phyloP scores from a whole-genome alignment of 2,797 vertebrate species.

The Paedocypris micromegethes region DNA sequence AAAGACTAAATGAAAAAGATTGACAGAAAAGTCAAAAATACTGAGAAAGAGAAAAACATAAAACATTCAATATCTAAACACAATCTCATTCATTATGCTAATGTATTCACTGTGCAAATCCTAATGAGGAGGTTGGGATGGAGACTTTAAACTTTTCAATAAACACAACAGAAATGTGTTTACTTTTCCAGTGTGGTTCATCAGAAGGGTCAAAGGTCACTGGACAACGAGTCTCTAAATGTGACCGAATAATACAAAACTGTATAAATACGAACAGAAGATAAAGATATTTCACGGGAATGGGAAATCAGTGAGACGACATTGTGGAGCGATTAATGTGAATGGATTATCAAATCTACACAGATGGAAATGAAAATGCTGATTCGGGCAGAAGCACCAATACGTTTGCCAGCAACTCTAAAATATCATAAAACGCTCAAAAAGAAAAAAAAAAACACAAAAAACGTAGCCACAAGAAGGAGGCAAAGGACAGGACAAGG shows the following conservation, averaged over 20 bases:
- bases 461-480: constrained; percentile 37
- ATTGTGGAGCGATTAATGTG: not conserved
- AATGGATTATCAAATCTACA: constrained; percentile 35
- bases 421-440: constrained; percentile 45
- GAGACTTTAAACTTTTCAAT: no score
- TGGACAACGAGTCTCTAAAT: not conserved
- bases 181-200: not conserved
- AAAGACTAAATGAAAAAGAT: no score
- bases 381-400: constrained; percentile 52
- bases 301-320: constrained; percentile 1
- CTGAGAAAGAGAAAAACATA: no score
- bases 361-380: constrained; percentile 54
- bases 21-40: no score
- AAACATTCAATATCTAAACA: no score
- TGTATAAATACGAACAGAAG: not conserved
- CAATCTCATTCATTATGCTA: no score
- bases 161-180: no score
- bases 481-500: constrained; percentile 1
- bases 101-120: no score
- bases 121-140: no score
- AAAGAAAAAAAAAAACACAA: no score
- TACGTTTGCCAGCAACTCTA: constrained; percentile 43
- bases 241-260: not conserved
- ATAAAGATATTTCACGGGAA: not conserved
- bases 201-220: constrained; percentile 8